Conservation (phyloP, 2,113 vertebrate genomes). For the Antigone vipio region DNA sequence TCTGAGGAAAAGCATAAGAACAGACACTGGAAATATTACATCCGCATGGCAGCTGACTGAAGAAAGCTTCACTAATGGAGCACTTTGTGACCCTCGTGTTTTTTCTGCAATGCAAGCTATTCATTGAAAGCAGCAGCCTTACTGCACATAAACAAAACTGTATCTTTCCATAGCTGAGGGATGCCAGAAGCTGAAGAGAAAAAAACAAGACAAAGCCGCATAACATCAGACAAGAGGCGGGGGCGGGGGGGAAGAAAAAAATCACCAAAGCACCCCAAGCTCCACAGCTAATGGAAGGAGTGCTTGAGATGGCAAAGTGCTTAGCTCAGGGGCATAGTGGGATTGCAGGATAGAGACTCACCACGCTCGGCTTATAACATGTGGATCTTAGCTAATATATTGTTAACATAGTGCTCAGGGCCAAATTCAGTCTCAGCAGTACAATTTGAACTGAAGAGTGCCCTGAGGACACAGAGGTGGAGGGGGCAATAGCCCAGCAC, state of each 20-base stretch:
- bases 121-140: background rate
- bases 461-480: constrained; percentile 16
- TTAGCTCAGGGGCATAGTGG: background rate
- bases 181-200: background rate
- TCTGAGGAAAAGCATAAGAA: background rate
- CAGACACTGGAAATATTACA: background rate
- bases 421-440: background rate
- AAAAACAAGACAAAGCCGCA: background rate
- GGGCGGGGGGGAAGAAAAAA: background rate
- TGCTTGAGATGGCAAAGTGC: constrained; percentile 14
- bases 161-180: background rate
- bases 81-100: background rate
- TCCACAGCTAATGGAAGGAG: constrained; percentile 8
- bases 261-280: background rate
- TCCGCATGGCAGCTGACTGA: background rate
- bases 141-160: background rate
- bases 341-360: background rate
- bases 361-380: background rate
- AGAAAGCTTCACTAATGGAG: background rate
- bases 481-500: background rate
- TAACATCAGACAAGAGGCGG: background rate
- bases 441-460: background rate
- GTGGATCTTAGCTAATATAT: constrained; percentile 9
- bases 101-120: background rate
- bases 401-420: constrained; percentile 9